Evolutionary conservation across 2,888 invertebrate genomes (phyloP).

Genomic region (Parnassius glacialis): DNA sequence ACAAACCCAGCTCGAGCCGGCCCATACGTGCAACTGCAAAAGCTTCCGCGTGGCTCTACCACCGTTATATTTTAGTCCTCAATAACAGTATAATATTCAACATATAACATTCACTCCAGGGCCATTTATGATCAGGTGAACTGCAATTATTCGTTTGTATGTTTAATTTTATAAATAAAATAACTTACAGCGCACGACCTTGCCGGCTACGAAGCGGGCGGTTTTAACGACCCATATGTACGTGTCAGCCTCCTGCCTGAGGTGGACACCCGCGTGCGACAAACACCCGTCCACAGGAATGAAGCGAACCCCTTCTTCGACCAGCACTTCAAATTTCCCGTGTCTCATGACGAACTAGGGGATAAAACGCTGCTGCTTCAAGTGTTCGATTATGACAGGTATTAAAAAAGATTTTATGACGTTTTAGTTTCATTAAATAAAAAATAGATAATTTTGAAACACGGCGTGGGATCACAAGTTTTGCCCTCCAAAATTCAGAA

Average conservation of each 20-base stretch:
- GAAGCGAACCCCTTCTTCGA: conserved; percentile 94
- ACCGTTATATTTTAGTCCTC: too few relatives aligned
- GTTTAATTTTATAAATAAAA: not conserved
- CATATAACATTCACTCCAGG: too few relatives aligned
- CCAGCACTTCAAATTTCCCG: conserved; percentile 95
- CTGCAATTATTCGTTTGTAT: too few relatives aligned
- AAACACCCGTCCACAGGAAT: conserved; percentile 91
- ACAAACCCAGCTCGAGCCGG: too few relatives aligned
- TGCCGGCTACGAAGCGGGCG: conserved; percentile 90
- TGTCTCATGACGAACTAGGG: conserved; percentile 91
- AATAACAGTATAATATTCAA: too few relatives aligned
- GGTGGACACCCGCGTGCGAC: conserved; percentile 91
- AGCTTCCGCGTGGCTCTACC: too few relatives aligned
- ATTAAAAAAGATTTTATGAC: not conserved
- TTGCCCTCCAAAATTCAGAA: too few relatives aligned
- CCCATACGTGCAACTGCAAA: too few relatives aligned
- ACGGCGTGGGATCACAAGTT: too few relatives aligned
- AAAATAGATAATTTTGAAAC: too few relatives aligned
- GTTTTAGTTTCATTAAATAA: not conserved
- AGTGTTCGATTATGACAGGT: conserved; percentile 83
- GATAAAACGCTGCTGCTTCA: conserved; percentile 89
- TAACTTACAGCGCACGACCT: conserved; percentile 86
- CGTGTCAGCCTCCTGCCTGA: conserved; percentile 89
- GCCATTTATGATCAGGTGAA: too few relatives aligned
- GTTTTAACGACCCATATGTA: conserved; percentile 95